Evolutionary conservation across 2,797 vertebrate genomes (phyloP), one percentile per base, ranked within the genome.

Genomic region (Melanotaenia pygmaea): DNA sequence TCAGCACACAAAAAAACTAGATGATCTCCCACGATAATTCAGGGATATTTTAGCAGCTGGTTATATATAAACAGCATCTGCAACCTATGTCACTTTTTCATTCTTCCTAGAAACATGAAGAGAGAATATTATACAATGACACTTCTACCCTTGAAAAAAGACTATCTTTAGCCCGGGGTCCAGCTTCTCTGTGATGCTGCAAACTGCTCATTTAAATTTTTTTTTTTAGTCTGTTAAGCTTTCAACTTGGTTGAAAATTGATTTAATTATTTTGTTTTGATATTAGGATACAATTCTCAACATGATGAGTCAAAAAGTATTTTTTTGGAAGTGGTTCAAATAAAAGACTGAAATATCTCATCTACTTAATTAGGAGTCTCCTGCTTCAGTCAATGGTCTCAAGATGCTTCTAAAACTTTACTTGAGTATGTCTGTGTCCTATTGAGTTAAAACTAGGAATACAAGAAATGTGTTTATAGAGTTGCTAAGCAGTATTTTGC

Each of bases 21-120:
- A 75, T 2, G 71, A 76, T 70, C 66, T 86, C 72, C 73, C 72
- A 58, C 9, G 4, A 53, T 63, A 59, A 84, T 69, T 70, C 43
- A 50, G 47, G 40, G 64, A 57, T 30, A 35, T 63, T 22, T 37
- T 34, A 63, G 72, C 75, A 72, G 68, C 59, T 67, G 37, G 65
- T 30, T 77, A 64, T 65, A 64, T 79, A 76, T 72, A 82, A 82
- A 81, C 69, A 24, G 3, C 10, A 0, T 73, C 67, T 67, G 71
- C 43, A 76, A 57, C 60, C 58, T 70, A 53, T 67, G 58, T 50
- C 65, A 56, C 64, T 78, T 57, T 80, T 58, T 72, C 62, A 67
- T 3, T 65, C 34, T 35, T 67, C 34, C 32, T 26, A 35, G 5
- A 62, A 50, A 80, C 22, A 28, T 26, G 73, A 45, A 57, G 32